Evolutionary conservation across 2,113 vertebrate species (phyloP).

Genomic region (Synodontis membranacea): DNA sequence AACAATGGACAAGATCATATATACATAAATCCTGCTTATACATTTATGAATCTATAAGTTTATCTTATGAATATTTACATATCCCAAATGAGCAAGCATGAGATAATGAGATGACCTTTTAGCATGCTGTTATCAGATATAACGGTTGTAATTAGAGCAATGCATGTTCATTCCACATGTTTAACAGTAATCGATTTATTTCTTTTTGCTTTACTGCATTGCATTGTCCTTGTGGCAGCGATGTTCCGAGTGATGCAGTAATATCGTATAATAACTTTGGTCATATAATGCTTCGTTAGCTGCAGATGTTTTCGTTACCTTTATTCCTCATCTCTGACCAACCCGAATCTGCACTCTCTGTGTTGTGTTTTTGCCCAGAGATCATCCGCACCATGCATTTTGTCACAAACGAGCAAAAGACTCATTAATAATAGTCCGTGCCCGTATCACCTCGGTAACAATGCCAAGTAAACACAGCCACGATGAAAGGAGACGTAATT

Average conservation of each 20-base stretch:
- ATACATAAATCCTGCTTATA: no score
- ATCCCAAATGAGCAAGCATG: no score
- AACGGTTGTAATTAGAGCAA: no score
- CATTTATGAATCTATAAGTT: no score
- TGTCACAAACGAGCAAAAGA: constrained; percentile 9
- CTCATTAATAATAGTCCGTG: constrained; percentile 17
- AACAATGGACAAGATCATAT: no score
- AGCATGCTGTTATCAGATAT: no score
- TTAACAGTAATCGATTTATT: not conserved
- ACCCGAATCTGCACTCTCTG: not conserved
- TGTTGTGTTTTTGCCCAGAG: not conserved
- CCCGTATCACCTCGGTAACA: constrained; percentile 20
- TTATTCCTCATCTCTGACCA: not conserved
- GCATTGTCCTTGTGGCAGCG: not conserved
- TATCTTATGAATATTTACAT: no score
- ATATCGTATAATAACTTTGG: not conserved
- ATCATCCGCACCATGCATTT: not conserved
- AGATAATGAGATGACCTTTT: no score
- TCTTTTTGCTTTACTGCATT: not conserved
- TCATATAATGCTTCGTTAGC: not conserved
- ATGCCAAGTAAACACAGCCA: constrained; percentile 13
- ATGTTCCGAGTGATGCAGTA: not conserved
- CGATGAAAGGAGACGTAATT: constrained; percentile 4
- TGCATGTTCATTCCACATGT: no score
- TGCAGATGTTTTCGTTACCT: not conserved